Base-by-base conservation (phyloP, 2,797 vertebrate genomes). In the Thamnophis elegans region DNA sequence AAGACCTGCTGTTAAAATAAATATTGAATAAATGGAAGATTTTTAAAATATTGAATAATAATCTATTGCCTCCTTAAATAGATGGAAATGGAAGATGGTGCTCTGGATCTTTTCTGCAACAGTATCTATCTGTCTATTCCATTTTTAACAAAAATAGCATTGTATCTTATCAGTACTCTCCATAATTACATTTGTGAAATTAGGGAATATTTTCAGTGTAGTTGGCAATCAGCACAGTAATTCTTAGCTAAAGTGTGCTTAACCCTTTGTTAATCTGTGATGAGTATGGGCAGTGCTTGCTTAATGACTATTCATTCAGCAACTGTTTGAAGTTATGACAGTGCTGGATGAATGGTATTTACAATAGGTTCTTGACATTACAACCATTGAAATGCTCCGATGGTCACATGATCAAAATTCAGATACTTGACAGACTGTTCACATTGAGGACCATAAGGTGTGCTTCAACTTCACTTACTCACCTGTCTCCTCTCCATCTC, bases 21-120 rank as follows among this genome's bases (percentile, higher is more conserved):
- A 25, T 59, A 4, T 32, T 54, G 7, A 60, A 18, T 26, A 55
- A 90, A 36, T 60, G 8, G 51, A 87, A 26, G 20, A 47, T 82
- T 54, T 89, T 95, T 93, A 94, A 92, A 92, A 88, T 10, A 85
- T n/a, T 82, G 0, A 3, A 60, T 92, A 94, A 96, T 91, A 92
- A 90, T 47, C 3, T 3, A 10, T 82, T 88, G 55, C 85, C 42
- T 91, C 93, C 89, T 86, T 73, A n/a, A 6, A 85, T 32, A 58
- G 22, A 88, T 93, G 91, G 92, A 94, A 94, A 93, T 85, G 89
- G 91, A 5, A n/a, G 28, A 78, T 47, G 28, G 65, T 93, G 89
- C 11, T 59, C 53, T 62, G 91, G 73, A 56, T 51, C 59, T 91
- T 90, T 92, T 86, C 60, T 93, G 88, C 7, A 13, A 90, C 90